Evolutionary conservation across 2,888 invertebrate species (phyloP), one percentile per base, ranked within the genome.

Genomic region (Microctonus aethiopoides): DNA sequence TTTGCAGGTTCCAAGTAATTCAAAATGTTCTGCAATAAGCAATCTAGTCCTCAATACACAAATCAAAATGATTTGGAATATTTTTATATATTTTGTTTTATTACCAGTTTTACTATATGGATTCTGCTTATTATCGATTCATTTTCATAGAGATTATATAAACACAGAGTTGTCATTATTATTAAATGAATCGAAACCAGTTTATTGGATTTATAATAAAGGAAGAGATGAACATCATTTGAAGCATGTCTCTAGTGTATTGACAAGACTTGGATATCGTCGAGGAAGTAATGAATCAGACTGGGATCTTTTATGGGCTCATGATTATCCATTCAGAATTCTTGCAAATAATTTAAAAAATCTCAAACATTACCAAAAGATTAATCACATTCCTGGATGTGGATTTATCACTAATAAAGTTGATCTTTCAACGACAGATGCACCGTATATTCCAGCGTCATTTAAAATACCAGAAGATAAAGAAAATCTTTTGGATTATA

Each of bases 361-460:
- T 72, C 86, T 97, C 10, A 90, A 91, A 76, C 87, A 91, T 0
- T 88, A 94, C 83, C 96, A 97, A 84, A 92, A 89, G 84, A 92
- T 98, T 0, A 99, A 99, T 83, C 97, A 98, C 83, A 94, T 97
- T 79, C 98, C 98, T 0, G 98, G 98, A 0, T 95, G 94, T 54
- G 98, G 98, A 0, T 96, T 91, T 82, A 92, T 98, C 63, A 97
- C 97, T 0, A 96, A 95, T 82, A 99, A 99, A 89, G 95, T 94
- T 5, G 93, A 94, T 81, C 88, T 99, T 64, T 96, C 96, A 0
- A 95, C 93, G 3, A 91, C 94, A 0, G 87, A 90, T n/a, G 89
- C 94, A 20, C 89, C 91, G 70, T 94, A 93, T 79, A 92, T 98
- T 72, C 98, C 98, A 0, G 90, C 90, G 76, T 95, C 98, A 0